Conservation (phyloP, 2,888 invertebrate genomes). For the Leptopilina myrica region DNA sequence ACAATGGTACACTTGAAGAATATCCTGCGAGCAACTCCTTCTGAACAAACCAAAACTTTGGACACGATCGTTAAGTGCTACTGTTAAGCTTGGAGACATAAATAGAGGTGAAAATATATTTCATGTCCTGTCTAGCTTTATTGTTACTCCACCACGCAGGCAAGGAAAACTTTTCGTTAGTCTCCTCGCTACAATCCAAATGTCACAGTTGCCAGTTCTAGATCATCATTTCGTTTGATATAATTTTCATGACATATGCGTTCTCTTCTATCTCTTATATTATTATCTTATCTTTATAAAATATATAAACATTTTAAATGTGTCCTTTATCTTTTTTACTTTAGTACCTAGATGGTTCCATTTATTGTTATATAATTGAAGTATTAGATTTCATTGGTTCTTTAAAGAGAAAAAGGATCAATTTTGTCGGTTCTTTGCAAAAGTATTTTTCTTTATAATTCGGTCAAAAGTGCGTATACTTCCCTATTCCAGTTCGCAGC, state of each 20-base stretch:
- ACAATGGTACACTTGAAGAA: neutral
- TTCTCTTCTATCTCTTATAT: neutral
- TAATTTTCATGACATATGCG: conserved; percentile 13
- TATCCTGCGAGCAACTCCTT: conserved; percentile 18
- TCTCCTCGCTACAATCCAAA: neutral
- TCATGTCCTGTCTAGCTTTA: conserved; percentile 33
- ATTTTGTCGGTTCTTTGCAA: too few relatives aligned
- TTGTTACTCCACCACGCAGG: neutral
- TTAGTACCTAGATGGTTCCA: too few relatives aligned
- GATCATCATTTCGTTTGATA: conserved; percentile 8
- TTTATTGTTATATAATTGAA: too few relatives aligned
- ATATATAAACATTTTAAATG: neutral
- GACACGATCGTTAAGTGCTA: conserved; percentile 33
- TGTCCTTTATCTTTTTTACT: neutral
- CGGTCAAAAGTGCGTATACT: too few relatives aligned
- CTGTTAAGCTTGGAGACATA: conserved; percentile 18
- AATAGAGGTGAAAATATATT: conserved; percentile 34
- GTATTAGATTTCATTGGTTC: too few relatives aligned
- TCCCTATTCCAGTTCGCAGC: too few relatives aligned
- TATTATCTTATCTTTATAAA: neutral
- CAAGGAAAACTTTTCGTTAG: conserved; percentile 22
- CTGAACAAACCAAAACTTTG: conserved; percentile 30
- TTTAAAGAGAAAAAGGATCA: too few relatives aligned
- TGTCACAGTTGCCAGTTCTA: conserved; percentile 16
- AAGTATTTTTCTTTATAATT: too few relatives aligned